Evolutionary conservation across 2,888 invertebrate genomes (phyloP).

Genomic region (Margaritifera margaritifera): DNA sequence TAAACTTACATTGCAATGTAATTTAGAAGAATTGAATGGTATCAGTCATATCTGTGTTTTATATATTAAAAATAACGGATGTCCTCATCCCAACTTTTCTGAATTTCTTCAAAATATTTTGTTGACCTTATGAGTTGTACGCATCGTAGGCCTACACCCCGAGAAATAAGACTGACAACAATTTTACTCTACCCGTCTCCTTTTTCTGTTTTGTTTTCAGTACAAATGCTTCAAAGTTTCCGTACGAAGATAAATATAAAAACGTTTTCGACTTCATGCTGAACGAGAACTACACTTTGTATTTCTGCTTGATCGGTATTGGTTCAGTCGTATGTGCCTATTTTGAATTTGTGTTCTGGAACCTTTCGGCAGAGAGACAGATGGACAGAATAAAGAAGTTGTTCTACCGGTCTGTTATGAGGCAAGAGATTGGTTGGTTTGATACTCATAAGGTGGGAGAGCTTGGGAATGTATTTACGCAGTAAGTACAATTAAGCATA

Average conservation of each 20-base stretch:
- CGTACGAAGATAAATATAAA: neutral
- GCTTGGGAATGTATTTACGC: slow-evolving; percentile 44
- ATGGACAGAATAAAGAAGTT: slow-evolving; percentile 52
- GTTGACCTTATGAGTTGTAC: too few relatives aligned
- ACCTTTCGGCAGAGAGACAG: slow-evolving; percentile 56
- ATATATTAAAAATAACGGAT: too few relatives aligned
- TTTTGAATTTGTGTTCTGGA: slow-evolving; percentile 39
- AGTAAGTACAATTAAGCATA: slow-evolving; percentile 20
- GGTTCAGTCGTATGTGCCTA: slow-evolving; percentile 1
- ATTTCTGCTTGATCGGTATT: slow-evolving; percentile 9
- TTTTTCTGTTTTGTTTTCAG: too few relatives aligned
- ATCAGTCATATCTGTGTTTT: too few relatives aligned
- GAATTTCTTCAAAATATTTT: too few relatives aligned
- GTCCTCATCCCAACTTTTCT: too few relatives aligned
- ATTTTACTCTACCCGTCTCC: too few relatives aligned
- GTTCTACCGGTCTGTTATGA: slow-evolving; percentile 58
- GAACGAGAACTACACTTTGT: slow-evolving; percentile 1
- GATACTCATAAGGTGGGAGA: slow-evolving; percentile 66
- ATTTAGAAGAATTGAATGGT: too few relatives aligned
- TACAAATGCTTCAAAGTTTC: too few relatives aligned
- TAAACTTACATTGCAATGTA: too few relatives aligned
- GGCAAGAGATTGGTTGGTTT: slow-evolving; percentile 67
- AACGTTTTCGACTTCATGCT: slow-evolving; percentile 1
- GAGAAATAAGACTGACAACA: too few relatives aligned
- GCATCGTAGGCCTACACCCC: too few relatives aligned